These are phyloP conservation scores for Atta colombica DNA, from an alignment of 1,140 invertebrate genomes.

Conservation along the genomic window DNA sequence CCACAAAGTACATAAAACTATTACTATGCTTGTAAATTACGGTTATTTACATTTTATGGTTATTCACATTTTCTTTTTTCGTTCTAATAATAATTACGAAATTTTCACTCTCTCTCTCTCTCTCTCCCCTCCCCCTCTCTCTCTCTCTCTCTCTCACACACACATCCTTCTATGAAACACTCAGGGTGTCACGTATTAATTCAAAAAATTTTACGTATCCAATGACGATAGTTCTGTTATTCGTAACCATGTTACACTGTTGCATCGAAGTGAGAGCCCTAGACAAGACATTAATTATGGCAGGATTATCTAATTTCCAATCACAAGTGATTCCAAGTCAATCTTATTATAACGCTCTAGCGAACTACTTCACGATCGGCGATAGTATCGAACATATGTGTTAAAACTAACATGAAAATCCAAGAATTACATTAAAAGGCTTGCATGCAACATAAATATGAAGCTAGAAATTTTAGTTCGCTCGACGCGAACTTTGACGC, in stretches of 20 bases:
- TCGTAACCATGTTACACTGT: slow-evolving; percentile 5
- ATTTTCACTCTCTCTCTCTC: not conserved
- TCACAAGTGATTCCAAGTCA: slow-evolving; percentile 26
- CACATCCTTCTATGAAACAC: not conserved
- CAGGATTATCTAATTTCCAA: slow-evolving; percentile 52
- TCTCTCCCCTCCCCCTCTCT: too few species aligned
- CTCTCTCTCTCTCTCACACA: too few species aligned
- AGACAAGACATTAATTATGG: slow-evolving; percentile 10
- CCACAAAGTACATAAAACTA: not conserved
- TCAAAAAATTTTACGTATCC: not conserved
- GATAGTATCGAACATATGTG: slow-evolving; percentile 20
- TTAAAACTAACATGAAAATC: slow-evolving; percentile 48
- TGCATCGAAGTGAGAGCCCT: not conserved
- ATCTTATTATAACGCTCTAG: slow-evolving; percentile 59
- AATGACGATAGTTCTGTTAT: not conserved
- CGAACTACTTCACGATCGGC: slow-evolving; percentile 12
- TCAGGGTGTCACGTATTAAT: not conserved
- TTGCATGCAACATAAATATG: not conserved
- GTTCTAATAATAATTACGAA: not conserved
- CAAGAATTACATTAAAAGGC: slow-evolving; percentile 21
- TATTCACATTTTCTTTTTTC: not conserved
- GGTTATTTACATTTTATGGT: not conserved
- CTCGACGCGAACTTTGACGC: not conserved
- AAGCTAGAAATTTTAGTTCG: not conserved
- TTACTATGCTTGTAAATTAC: not conserved